A percentile compares a stretch with the other conserved stretches of the same genome.
Evolutionary conservation across 2,797 vertebrate genomes (phyloP).

Genomic region (Rhinogobio ventralis): DNA sequence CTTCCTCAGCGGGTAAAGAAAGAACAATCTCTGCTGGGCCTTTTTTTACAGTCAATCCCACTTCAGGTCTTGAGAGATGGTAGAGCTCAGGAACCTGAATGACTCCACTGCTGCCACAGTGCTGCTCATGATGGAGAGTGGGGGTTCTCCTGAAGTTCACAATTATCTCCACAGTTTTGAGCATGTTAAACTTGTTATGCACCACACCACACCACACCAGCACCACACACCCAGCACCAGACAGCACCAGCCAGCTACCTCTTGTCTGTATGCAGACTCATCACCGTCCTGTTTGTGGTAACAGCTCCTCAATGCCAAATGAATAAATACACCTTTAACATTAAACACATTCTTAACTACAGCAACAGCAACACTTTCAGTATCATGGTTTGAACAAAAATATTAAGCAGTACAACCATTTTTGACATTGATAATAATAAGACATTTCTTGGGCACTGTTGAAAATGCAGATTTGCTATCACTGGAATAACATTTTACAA

Average conservation of each 20-base stretch:
- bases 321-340: no score
- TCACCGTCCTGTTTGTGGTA: not conserved
- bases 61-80: not conserved
- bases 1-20: not conserved
- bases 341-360: no score
- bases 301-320: not conserved
- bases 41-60: not conserved
- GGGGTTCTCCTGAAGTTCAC: not conserved
- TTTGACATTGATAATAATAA: no score
- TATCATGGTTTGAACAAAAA: not conserved
- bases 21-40: not conserved
- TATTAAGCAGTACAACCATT: not conserved
- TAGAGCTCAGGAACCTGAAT: not conserved
- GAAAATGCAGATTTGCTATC: not conserved
- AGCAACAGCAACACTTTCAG: not conserved
- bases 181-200: not conserved
- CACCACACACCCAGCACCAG: no score
- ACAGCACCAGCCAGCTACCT: not conserved
- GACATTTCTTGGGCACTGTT: not conserved
- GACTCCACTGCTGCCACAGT: not conserved
- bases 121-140: not conserved
- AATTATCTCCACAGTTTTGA: not conserved
- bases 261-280: no score
- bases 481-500: not conserved
- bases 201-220: no score